These are phyloP conservation scores for Scaptomyza polygonia DNA, from an alignment of 2,888 invertebrate species.

Conservation along the genomic window DNA sequence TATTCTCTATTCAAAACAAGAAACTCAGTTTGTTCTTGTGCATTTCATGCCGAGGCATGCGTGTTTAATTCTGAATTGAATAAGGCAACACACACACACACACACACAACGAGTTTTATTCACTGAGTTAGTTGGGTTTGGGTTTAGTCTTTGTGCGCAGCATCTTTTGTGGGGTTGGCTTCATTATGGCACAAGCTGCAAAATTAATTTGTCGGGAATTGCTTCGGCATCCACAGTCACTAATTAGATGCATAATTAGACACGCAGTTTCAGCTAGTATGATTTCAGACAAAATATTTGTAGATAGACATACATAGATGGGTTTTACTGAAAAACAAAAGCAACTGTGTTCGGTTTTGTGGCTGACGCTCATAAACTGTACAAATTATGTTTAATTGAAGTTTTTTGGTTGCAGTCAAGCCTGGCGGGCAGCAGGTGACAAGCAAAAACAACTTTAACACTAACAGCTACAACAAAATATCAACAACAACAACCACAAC, in stretches of 20 bases:
- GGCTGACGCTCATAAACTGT: slow-evolving; percentile 43
- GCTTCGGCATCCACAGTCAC: slow-evolving; percentile 60
- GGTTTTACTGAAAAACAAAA: neutral
- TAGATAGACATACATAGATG: neutral
- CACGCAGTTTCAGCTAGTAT: slow-evolving; percentile 12
- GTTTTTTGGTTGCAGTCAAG: slow-evolving; percentile 34
- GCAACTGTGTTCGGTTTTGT: slow-evolving; percentile 34
- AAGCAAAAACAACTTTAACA: slow-evolving; percentile 21
- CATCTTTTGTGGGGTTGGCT: slow-evolving; percentile 50
- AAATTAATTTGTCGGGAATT: slow-evolving; percentile 66
- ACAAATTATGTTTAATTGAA: slow-evolving; percentile 62
- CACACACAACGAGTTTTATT: neutral
- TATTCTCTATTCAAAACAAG: neutral
- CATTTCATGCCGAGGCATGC: slow-evolving; percentile 25
- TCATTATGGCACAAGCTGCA: slow-evolving; percentile 53
- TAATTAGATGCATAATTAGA: slow-evolving; percentile 76
- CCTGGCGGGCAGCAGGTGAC: slow-evolving; percentile 44
- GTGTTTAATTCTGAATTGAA: slow-evolving; percentile 47
- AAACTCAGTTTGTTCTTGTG: slow-evolving; percentile 10
- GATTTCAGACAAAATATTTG: slow-evolving; percentile 7
- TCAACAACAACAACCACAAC: neutral
- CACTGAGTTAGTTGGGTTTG: slow-evolving; percentile 8
- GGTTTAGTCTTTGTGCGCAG: slow-evolving; percentile 27
- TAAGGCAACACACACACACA: no score
- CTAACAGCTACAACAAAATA: slow-evolving; percentile 3